A percentile compares a stretch with the other conserved stretches of the same genome.
These are phyloP conservation scores for Cliona cf. orientalis DNA, from an alignment of 37 sponge, comb jelly and placozoan genomes.

Conservation along the genomic window DNA sequence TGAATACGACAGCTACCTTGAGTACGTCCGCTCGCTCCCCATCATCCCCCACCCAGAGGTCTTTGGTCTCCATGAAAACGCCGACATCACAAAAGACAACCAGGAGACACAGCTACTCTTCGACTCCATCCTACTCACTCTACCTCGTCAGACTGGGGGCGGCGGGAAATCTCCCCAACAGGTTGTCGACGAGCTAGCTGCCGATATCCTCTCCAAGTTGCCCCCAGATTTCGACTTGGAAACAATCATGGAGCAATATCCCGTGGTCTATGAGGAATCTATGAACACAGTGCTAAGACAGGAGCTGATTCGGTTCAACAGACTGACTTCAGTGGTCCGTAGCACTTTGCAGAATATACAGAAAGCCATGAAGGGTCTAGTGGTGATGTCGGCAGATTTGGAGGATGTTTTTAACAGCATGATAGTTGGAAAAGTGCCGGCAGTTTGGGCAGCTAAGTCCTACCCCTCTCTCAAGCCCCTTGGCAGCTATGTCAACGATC, in stretches of 20 bases:
- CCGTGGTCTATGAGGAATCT: conserved; percentile 93
- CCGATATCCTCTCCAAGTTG: conserved; percentile 95
- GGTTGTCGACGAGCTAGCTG: conserved; percentile 91
- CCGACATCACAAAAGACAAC: conserved; percentile 99
- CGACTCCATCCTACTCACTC: conserved; percentile 90
- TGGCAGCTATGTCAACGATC: conserved; percentile 94
- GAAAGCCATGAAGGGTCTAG: conserved; percentile 98
- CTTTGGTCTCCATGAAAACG: conserved; percentile 98
- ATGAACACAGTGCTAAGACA: conserved; percentile 99
- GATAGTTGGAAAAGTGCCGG: conserved; percentile 97
- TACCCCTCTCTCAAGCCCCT: conserved; percentile 99
- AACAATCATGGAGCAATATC: conserved; percentile 86
- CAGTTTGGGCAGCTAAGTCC: conserved; percentile 98
- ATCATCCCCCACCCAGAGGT: conserved; percentile 97
- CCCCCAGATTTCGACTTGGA: conserved; percentile 94
- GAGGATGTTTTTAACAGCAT: conserved; percentile 95
- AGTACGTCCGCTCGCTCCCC: conserved; percentile 91
- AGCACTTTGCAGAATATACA: conserved; percentile 84
- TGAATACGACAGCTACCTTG: conserved; percentile 86
- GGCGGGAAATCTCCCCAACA: conserved; percentile 93
- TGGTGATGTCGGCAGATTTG: conserved; percentile 96
- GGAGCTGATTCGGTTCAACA: conserved; percentile 96
- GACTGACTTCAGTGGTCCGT: conserved; percentile 91
- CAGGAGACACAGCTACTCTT: conserved; percentile 95
- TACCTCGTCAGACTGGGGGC: conserved; percentile 92